Evolutionary conservation across 2,888 invertebrate species (phyloP).

Genomic region (Notocelia uddmanniana): DNA sequence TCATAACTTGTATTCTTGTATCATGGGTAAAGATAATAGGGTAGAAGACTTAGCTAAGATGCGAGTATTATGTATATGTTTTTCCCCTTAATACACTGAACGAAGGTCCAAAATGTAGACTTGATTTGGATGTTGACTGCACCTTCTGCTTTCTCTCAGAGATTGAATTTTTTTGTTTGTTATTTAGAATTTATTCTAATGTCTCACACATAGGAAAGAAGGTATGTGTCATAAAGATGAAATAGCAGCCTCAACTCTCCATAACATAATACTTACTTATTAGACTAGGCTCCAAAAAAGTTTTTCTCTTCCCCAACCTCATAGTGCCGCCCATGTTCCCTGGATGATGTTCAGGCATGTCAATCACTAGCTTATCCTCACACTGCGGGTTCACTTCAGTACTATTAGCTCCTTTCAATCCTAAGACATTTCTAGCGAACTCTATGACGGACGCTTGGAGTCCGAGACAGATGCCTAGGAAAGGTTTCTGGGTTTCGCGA

Average conservation of each 20-base stretch:
- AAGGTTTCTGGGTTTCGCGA: conserved; percentile 94
- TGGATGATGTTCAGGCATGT: conserved; percentile 99
- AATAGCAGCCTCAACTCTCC: conserved; percentile 10
- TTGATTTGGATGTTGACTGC: too few relatives aligned
- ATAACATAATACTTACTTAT: conserved; percentile 84
- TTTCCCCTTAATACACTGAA: too few relatives aligned
- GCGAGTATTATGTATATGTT: too few relatives aligned
- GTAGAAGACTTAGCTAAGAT: background rate
- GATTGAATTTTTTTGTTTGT: too few relatives aligned
- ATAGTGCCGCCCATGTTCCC: conserved; percentile 98
- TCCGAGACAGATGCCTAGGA: conserved; percentile 98
- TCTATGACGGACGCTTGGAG: conserved; percentile 98
- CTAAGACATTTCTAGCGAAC: conserved; percentile 94
- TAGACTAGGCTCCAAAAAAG: conserved; percentile 89
- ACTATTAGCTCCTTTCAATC: conserved; percentile 92
- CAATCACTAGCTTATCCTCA: conserved; percentile 94
- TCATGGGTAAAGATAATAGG: too few relatives aligned
- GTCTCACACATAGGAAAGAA: background rate
- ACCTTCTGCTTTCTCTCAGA: too few relatives aligned
- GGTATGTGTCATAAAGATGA: background rate
- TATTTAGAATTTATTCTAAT: too few relatives aligned
- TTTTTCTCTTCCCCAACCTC: conserved; percentile 97
- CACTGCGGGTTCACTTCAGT: conserved; percentile 93
- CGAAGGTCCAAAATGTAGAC: too few relatives aligned
- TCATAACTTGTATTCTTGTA: too few relatives aligned